These are phyloP conservation scores for Amazona finschi DNA, from an alignment of 2,797 vertebrate genomes.

Conservation along the genomic window DNA sequence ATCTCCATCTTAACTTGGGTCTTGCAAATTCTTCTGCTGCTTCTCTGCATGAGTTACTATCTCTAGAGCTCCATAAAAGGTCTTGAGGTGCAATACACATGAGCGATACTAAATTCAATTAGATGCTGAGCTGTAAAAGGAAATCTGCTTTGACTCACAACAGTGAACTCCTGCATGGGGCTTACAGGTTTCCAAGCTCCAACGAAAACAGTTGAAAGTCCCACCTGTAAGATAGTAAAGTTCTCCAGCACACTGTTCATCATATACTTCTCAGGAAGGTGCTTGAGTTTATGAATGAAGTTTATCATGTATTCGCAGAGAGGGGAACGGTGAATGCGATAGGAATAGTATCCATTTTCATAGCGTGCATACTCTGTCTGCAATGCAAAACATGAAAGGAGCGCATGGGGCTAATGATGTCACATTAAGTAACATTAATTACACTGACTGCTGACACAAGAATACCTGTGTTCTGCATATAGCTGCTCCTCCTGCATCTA, in stretches of 20 bases:
- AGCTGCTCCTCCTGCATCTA: neutral
- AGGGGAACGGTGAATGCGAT: constrained; percentile 92
- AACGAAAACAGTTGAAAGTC: neutral
- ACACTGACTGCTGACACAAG: neutral
- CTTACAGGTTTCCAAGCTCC: neutral
- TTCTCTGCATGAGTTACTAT: neutral
- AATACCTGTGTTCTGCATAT: neutral
- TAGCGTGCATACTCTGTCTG: constrained; percentile 94
- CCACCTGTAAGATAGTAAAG: constrained; percentile 95
- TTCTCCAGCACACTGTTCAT: constrained; percentile 99
- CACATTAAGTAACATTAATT: neutral
- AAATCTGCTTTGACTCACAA: constrained; percentile 10
- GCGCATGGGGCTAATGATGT: neutral
- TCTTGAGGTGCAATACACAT: neutral
- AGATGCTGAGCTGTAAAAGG: neutral
- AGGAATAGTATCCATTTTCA: constrained; percentile 90
- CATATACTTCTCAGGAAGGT: constrained; percentile 96
- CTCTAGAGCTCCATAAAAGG: constrained; percentile 14
- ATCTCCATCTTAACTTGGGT: neutral
- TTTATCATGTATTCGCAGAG: constrained; percentile 98
- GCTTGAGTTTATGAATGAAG: constrained; percentile 97
- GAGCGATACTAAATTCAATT: neutral
- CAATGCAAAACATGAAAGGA: neutral
- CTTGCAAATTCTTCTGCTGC: neutral
- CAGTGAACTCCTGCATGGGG: neutral